phyloP scores from a whole-genome alignment of 1,140 invertebrate species.

The Octopus sinensis region DNA sequence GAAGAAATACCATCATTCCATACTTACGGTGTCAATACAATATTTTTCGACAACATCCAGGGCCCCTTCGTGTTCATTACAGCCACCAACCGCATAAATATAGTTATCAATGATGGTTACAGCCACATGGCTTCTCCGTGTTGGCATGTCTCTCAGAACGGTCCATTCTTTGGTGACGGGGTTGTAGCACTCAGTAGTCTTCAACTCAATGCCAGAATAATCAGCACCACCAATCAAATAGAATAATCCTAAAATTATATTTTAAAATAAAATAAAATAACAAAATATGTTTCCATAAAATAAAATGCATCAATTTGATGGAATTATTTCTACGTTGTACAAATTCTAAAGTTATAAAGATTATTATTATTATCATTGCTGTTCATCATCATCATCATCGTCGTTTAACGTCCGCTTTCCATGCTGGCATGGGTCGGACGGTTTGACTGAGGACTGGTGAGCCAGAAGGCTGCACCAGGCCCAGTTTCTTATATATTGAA shows the following conservation, averaged over 20 bases:
- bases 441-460: too few species aligned
- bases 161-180: slow-evolving; percentile 76
- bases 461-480: too few species aligned
- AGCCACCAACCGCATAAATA: slow-evolving; percentile 81
- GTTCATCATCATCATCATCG: too few species aligned
- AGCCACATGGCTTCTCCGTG: slow-evolving; percentile 80
- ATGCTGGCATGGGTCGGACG: too few species aligned
- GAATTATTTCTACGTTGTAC: too few species aligned
- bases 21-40: slow-evolving; percentile 75
- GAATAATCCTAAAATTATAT: slow-evolving; percentile 68
- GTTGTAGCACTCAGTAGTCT: slow-evolving; percentile 73
- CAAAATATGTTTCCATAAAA: too few species aligned
- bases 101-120: slow-evolving; percentile 78
- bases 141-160: slow-evolving; percentile 71
- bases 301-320: too few species aligned
- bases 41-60: slow-evolving; percentile 83
- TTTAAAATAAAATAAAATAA: neutral
- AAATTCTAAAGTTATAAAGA: too few species aligned
- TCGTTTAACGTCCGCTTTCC: too few species aligned
- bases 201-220: slow-evolving; percentile 72
- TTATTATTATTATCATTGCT: too few species aligned
- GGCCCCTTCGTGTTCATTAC: slow-evolving; percentile 71
- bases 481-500: too few species aligned
- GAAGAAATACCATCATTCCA: too few species aligned
- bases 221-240: slow-evolving; percentile 88